Percentiles rank a stretch among this genome's conserved stretches.
Conservation (phyloP, 2,797 vertebrate genomes). For the Sebastiscus albofasciatus region DNA sequence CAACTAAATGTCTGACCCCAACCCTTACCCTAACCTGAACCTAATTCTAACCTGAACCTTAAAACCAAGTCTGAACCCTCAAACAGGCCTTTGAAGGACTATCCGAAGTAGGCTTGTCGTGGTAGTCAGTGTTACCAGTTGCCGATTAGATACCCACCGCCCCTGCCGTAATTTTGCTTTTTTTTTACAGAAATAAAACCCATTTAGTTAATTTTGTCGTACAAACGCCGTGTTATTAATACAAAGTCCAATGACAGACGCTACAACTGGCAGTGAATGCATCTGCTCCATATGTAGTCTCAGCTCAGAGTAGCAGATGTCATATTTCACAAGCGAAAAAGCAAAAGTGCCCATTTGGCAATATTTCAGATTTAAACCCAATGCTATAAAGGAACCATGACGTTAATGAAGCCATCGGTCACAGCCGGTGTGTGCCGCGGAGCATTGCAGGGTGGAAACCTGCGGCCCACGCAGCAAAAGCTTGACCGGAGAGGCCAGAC, state of each 20-base stretch:
- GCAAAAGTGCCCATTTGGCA: fast-evolving
- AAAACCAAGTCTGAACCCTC: no score
- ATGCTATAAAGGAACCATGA: not conserved
- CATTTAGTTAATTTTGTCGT: not conserved
- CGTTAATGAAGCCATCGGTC: not conserved
- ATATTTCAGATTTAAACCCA: not conserved
- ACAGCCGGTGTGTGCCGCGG: no score
- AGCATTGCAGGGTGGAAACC: not conserved
- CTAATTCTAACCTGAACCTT: no score
- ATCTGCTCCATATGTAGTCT: not conserved
- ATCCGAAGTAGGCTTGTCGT: not conserved
- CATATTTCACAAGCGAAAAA: no score
- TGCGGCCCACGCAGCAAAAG: no score
- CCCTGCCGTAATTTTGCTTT: not conserved
- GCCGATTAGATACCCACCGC: not conserved
- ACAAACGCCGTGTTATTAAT: not conserved
- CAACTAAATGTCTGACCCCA: no score
- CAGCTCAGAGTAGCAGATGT: not conserved
- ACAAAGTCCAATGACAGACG: not conserved
- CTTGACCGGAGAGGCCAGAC: no score
- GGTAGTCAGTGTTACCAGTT: fast-evolving
- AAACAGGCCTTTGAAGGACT: no score
- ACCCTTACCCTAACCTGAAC: not conserved
- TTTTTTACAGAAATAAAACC: not conserved
- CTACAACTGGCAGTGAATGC: not conserved